A percentile compares a stretch with the other conserved stretches of the same genome.
phyloP scores from a whole-genome alignment of 2,797 vertebrate genomes.

The Protosalanx chinensis region DNA sequence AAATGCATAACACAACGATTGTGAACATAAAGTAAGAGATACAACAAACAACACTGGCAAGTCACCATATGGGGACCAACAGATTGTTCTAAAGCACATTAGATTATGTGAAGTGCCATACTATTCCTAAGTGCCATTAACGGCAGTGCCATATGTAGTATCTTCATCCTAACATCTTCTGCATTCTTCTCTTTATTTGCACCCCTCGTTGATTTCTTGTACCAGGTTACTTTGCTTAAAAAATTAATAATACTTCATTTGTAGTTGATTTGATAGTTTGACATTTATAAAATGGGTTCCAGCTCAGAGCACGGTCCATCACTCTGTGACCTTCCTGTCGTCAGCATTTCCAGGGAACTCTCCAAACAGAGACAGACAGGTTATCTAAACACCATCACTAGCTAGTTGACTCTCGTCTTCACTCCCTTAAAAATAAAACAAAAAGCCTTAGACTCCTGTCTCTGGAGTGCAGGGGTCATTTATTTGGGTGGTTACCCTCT shows the following conservation, averaged over 20 bases:
- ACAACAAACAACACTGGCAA: too few species aligned
- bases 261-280: constrained; percentile 3
- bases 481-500: constrained; percentile 77
- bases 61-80: too few species aligned
- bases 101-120: too few species aligned
- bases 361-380: neutral
- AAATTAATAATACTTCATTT: neutral
- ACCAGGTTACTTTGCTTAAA: too few species aligned
- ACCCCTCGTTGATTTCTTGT: constrained; percentile 15
- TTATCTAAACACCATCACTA: constrained; percentile 4
- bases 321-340: neutral
- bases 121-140: too few species aligned
- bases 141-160: too few species aligned
- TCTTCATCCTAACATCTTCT: constrained; percentile 1
- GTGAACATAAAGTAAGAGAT: too few species aligned
- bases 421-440: constrained; percentile 14
- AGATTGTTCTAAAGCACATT: too few species aligned
- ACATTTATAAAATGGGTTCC: constrained; percentile 24
- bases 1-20: too few species aligned
- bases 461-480: constrained; percentile 44
- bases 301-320: neutral
- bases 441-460: constrained; percentile 5
- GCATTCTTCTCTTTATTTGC: constrained; percentile 26
- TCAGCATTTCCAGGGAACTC: neutral
- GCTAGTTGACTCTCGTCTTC: neutral